Conservation (phyloP, 2,888 invertebrate species). For the Acrobasis repandana region DNA sequence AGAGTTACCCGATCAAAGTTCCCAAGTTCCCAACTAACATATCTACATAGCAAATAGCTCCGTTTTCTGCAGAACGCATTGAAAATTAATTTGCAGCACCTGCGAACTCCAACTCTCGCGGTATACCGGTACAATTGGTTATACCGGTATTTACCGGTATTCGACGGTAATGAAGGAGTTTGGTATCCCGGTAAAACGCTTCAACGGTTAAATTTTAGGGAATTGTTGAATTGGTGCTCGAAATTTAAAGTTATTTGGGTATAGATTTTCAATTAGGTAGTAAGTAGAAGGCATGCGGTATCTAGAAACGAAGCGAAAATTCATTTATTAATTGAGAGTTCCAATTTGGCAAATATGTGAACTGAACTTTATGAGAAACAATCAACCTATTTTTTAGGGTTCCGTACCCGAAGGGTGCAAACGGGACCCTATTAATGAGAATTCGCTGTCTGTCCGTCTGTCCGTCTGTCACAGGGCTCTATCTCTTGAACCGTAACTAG, state of each 20-base stretch:
- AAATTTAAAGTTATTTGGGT: constrained; percentile 12
- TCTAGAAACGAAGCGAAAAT: too few species aligned
- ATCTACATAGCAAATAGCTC: constrained; percentile 22
- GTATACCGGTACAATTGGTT: constrained; percentile 43
- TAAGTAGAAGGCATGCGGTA: too few species aligned
- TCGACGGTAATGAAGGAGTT: constrained; percentile 28
- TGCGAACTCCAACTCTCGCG: constrained; percentile 33
- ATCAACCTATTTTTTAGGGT: too few species aligned
- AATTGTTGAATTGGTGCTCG: constrained; percentile 14
- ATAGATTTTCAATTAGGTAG: constrained; percentile 10
- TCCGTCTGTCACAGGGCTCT: too few species aligned
- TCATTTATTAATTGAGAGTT: too few species aligned
- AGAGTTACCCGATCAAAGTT: constrained; percentile 15
- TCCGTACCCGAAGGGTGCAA: too few species aligned
- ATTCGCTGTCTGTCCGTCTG: too few species aligned
- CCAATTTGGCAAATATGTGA: too few species aligned
- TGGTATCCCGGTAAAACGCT: constrained; percentile 21
- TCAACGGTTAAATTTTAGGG: constrained; percentile 12
- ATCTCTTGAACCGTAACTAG: too few species aligned
- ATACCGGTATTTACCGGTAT: constrained; percentile 36
- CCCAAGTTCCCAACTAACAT: constrained; percentile 19
- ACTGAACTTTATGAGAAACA: too few species aligned
- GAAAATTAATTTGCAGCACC: constrained; percentile 19
- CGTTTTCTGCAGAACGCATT: constrained; percentile 17
- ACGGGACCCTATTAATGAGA: too few species aligned